Conservation (phyloP, 2,113 vertebrate species). For the Spizaetus ornatus region DNA sequence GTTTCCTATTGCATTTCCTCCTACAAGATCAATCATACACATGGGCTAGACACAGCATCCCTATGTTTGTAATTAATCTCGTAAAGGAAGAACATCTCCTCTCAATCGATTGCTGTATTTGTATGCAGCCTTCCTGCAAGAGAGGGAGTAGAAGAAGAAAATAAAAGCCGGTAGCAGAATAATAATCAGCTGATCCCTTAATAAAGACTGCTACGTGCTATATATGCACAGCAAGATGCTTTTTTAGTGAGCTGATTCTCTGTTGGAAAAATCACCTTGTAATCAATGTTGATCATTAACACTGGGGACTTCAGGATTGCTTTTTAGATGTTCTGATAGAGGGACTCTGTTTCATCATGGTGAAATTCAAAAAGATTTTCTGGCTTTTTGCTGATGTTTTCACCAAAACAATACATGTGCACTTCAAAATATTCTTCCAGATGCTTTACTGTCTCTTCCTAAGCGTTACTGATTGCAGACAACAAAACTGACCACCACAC, state of each 20-base stretch:
- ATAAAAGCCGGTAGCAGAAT: constrained; percentile 31
- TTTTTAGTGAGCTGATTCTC: neutral
- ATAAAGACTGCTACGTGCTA: neutral
- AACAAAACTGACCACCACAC: neutral
- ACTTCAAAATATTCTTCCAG: neutral
- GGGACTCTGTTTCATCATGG: neutral
- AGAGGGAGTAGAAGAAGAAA: neutral
- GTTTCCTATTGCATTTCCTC: constrained; percentile 72
- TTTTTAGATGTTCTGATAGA: neutral
- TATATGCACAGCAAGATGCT: neutral
- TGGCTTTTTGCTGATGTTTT: neutral
- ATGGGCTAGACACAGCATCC: constrained; percentile 39
- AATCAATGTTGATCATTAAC: neutral
- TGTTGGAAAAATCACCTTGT: constrained; percentile 3
- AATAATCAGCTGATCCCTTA: neutral
- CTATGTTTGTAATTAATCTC: constrained; percentile 64
- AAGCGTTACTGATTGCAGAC: neutral
- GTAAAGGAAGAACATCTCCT: constrained; percentile 42
- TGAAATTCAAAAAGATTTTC: neutral
- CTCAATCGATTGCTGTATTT: constrained; percentile 13
- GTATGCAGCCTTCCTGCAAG: constrained; percentile 21
- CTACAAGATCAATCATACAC: constrained; percentile 67
- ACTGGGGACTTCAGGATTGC: neutral
- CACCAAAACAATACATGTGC: neutral
- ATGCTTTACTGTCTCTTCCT: neutral